A percentile compares a stretch with the other conserved stretches of the same genome.
phyloP scores from a whole-genome alignment of 2,113 vertebrate genomes.

The Scalopus aquaticus region DNA sequence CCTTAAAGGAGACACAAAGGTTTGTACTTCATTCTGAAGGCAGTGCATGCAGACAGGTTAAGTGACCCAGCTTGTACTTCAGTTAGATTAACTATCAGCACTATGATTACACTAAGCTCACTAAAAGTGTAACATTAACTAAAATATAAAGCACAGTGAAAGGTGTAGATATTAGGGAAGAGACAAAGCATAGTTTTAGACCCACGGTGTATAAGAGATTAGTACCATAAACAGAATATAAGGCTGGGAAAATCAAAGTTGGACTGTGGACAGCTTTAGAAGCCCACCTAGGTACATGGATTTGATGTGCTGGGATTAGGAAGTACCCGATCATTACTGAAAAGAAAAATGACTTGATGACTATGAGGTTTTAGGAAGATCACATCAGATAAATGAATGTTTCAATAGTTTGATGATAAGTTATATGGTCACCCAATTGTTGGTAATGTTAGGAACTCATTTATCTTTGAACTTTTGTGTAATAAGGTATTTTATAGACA shows the following conservation, averaged over 20 bases:
- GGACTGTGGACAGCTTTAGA: background rate
- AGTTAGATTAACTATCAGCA: background rate
- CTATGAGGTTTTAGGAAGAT: constrained; percentile 11
- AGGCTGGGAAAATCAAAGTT: background rate
- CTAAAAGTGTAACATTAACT: background rate
- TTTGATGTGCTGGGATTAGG: background rate
- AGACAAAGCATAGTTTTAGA: background rate
- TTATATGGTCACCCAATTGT: background rate
- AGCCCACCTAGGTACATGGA: background rate
- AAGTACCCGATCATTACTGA: background rate
- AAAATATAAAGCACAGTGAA: background rate
- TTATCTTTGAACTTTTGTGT: background rate
- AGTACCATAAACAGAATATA: background rate
- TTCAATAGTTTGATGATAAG: background rate
- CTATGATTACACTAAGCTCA: background rate
- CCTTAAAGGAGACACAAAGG: background rate
- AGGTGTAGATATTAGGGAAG: background rate
- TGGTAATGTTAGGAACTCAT: background rate
- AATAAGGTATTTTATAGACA: background rate
- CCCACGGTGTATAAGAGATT: background rate
- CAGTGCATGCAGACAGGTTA: background rate
- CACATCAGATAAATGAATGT: background rate
- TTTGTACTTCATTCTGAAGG: background rate
- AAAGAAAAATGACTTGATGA: background rate
- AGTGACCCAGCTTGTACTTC: background rate